Evolutionary conservation across 2,113 vertebrate genomes (phyloP), one percentile per base, ranked within the genome.

Genomic region (Pungitius pungitius): DNA sequence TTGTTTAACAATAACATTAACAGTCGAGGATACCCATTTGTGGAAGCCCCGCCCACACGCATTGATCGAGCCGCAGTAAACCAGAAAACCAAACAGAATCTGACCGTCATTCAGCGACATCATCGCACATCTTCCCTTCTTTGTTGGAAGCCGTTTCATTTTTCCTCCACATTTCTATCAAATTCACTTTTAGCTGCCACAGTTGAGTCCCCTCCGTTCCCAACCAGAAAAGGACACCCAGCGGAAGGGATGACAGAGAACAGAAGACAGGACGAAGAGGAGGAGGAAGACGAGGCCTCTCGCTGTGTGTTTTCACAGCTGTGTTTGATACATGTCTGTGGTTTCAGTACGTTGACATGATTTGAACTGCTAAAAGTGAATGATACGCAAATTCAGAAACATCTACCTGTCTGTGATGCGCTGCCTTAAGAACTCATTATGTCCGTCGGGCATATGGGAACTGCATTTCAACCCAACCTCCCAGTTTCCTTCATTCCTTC

Each of bases 381-480:
- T 45, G 26, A 61, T 45, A 26, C 26, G 54, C 33, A 54, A 35
- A 40, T 27, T 27, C 26, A 15, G 1, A 11, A 20, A 8, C 10
- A 54, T 68, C 27, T 56, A 77, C 58, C 69, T 70, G 89, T 93
- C 90, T 92, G 82, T 63, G 90, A 85, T 93, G 91, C 94, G 93
- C 95, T 94, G 94, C 95, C 94, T 92, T 94, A 94, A 94, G 93
- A 91, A 89, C 93, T 94, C 93, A 94, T 94, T 91, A 93, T 94
- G 95, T 92, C 94, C 89, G 92, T 92, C 94, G 94, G 94, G 94
- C 96, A 96, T 95, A 93, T 90, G 93, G 92, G 90, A 94, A 94
- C 93, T 95, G 94, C 37, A 87, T 94, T 95, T 93, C 83, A 77
- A 92, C 94, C 93, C 88, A 92, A 91, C 69, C 84, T 84, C 86